Evolutionary conservation across 1,140 invertebrate genomes (phyloP).

Genomic region (Atopsyche davidsoni): DNA sequence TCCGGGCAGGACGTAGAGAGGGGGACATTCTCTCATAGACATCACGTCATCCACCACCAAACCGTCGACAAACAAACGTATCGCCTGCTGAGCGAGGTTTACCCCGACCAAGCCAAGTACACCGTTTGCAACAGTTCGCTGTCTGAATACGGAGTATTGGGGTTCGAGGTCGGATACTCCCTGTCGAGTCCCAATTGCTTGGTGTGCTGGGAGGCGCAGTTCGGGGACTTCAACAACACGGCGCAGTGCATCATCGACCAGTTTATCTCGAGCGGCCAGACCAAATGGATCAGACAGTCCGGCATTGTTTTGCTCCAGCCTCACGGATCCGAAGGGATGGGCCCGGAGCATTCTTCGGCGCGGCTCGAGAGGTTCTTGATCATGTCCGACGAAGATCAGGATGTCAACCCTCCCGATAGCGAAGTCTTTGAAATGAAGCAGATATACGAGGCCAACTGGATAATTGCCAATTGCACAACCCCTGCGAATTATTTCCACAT

Average conservation of each 20-base stretch:
- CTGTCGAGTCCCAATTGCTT: conserved; percentile 98
- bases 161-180: conserved; percentile 96
- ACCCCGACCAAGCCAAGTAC: conserved; percentile 92
- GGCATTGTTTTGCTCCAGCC: conserved; percentile 92
- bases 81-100: conserved; percentile 80
- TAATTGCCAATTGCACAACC: conserved; percentile 94
- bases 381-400: conserved; percentile 93
- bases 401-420: conserved; percentile 86
- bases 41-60: conserved; percentile 97
- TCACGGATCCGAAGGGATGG: conserved; percentile 99
- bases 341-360: conserved; percentile 96
- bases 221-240: conserved; percentile 99
- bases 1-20: conserved; percentile 98
- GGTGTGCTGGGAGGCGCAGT: conserved; percentile 98
- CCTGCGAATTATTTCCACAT: conserved; percentile 98
- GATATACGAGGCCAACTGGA: conserved; percentile 96
- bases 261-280: conserved; percentile 94
- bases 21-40: conserved; percentile 91
- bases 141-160: conserved; percentile 85
- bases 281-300: conserved; percentile 97
- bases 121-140: conserved; percentile 96
- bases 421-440: conserved; percentile 91
- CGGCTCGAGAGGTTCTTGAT: conserved; percentile 94
- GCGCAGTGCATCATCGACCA: conserved; percentile 99
- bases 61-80: conserved; percentile 92